These are phyloP conservation scores for Mastomys coucha DNA, from an alignment of 2,113 vertebrate genomes.

Conservation along the genomic window DNA sequence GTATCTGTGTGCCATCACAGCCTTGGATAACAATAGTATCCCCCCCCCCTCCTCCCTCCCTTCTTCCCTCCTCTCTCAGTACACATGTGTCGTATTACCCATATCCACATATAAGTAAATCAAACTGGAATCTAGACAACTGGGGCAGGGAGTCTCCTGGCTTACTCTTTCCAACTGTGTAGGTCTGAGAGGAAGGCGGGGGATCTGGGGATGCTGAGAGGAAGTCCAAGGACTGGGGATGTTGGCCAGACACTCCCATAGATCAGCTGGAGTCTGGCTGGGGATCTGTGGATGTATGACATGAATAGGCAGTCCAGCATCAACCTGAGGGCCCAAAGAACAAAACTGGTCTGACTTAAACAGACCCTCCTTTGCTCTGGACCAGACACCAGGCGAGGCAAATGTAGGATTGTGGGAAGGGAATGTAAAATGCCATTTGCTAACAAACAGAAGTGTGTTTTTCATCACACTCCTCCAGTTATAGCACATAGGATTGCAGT, in stretches of 20 bases:
- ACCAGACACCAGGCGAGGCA: conserved; percentile 38
- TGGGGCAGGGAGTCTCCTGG: background rate
- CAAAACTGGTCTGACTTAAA: conserved; percentile 67
- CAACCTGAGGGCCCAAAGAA: conserved; percentile 29
- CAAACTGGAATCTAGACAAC: conserved; percentile 35
- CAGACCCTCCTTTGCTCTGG: conserved; percentile 72
- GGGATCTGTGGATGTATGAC: conserved; percentile 88
- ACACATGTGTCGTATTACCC: background rate
- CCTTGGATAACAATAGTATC: background rate
- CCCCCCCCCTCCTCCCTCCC: background rate
- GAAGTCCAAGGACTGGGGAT: conserved; percentile 31
- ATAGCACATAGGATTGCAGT: conserved; percentile 89
- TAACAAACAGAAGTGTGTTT: conserved; percentile 80
- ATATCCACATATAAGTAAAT: background rate
- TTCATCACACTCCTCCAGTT: conserved; percentile 92
- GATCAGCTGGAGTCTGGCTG: conserved; percentile 88
- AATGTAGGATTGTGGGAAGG: background rate
- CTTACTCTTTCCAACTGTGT: conserved; percentile 57
- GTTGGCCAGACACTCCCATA: conserved; percentile 74
- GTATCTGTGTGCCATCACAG: background rate
- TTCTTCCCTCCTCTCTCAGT: background rate
- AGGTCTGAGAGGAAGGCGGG: conserved; percentile 59
- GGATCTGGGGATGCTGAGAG: conserved; percentile 51
- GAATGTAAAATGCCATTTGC: conserved; percentile 75
- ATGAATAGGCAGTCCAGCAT: conserved; percentile 60